Conservation (phyloP, 2,113 vertebrate species). For the Ochotona curzoniae region DNA sequence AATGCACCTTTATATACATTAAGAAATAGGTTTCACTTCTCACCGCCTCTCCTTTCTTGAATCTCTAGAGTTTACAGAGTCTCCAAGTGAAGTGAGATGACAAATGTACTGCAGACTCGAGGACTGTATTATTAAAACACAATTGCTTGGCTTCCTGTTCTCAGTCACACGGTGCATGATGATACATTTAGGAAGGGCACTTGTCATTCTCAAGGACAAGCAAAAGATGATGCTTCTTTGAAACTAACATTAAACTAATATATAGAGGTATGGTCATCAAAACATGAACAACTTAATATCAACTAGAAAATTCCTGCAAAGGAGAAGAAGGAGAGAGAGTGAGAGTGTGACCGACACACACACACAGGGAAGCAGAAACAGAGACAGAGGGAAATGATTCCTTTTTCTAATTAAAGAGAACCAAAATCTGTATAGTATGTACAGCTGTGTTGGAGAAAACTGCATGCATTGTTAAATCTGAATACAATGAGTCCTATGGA, state of each 20-base stretch:
- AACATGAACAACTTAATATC: background rate
- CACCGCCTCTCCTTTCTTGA: background rate
- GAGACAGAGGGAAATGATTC: background rate
- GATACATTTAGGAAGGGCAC: background rate
- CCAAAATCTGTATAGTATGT: conserved; percentile 21
- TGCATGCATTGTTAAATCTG: conserved; percentile 19
- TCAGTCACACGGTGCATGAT: too few relatives aligned
- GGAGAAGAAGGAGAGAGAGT: background rate
- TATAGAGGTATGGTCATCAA: background rate
- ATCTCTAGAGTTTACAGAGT: conserved; percentile 32
- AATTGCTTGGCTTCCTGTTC: background rate
- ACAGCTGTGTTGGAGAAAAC: background rate
- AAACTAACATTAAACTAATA: background rate
- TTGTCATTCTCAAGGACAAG: background rate
- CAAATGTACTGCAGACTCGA: background rate
- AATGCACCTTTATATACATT: background rate
- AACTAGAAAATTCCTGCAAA: background rate
- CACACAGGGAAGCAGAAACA: background rate
- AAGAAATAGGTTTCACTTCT: background rate
- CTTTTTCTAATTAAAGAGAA: background rate
- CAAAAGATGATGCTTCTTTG: background rate
- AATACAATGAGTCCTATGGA: conserved; percentile 3
- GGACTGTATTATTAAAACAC: background rate
- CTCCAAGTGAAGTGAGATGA: background rate
- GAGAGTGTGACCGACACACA: background rate